Percentiles rank a stretch among this genome's conserved stretches.
These are phyloP conservation scores for Rhaphigaster nebulosa DNA, from an alignment of 2,888 invertebrate genomes.

Conservation along the genomic window DNA sequence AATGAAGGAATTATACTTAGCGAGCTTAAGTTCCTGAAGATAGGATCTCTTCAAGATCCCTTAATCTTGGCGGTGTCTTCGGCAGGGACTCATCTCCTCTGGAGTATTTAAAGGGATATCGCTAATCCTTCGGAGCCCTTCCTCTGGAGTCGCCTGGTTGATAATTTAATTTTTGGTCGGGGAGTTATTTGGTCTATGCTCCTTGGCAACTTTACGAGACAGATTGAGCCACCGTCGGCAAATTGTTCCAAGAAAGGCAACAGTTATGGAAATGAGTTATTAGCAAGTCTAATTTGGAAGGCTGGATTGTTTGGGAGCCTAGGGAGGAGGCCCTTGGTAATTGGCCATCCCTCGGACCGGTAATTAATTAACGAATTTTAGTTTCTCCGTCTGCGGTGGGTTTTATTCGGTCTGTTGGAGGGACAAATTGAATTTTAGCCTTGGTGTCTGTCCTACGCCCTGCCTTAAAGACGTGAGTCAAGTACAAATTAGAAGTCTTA, in stretches of 20 bases:
- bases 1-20: not conserved
- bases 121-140: not conserved
- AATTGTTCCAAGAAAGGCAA: conserved; percentile 53
- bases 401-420: conserved; percentile 27
- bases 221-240: conserved; percentile 30
- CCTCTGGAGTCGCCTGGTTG: not conserved
- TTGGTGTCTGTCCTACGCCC: not conserved
- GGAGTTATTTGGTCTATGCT: conserved; percentile 41
- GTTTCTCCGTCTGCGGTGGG: conserved; percentile 49
- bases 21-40: not conserved
- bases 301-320: conserved; percentile 37
- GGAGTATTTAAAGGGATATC: conserved; percentile 20
- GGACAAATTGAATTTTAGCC: conserved; percentile 51
- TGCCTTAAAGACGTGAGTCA: conserved; percentile 45
- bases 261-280: conserved; percentile 57
- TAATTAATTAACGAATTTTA: conserved; percentile 58
- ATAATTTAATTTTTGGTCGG: conserved; percentile 43
- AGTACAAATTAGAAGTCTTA: conserved; percentile 34
- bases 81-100: not conserved
- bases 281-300: conserved; percentile 56
- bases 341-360: conserved; percentile 51
- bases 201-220: conserved; percentile 7
- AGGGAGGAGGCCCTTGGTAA: conserved; percentile 19
- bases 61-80: conserved; percentile 11
- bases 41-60: not conserved